Conservation (phyloP, 2,113 vertebrate genomes). For the Deroptyus accipitrinus region DNA sequence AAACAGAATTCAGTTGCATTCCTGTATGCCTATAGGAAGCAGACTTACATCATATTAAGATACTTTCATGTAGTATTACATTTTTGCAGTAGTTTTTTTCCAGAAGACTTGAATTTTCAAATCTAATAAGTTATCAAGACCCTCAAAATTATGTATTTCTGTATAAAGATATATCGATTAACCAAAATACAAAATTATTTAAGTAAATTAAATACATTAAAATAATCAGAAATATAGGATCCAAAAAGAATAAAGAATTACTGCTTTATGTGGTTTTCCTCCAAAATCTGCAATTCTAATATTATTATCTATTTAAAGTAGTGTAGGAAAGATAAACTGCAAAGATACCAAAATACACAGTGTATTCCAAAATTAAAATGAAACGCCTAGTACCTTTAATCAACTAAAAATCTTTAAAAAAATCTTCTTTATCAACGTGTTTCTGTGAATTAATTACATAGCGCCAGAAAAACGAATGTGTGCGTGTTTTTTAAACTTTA, state of each 20-base stretch:
- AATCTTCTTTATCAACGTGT: neutral
- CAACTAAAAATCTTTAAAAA: neutral
- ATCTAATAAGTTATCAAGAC: neutral
- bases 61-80: neutral
- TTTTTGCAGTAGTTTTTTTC: neutral
- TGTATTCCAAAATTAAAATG: neutral
- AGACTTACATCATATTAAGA: neutral
- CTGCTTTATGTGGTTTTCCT: neutral
- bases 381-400: neutral
- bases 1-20: neutral
- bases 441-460: neutral
- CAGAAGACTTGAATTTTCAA: neutral
- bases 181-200: neutral
- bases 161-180: neutral
- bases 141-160: neutral
- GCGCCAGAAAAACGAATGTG: neutral
- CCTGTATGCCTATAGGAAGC: neutral
- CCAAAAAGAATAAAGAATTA: neutral
- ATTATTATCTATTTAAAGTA: neutral
- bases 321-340: neutral
- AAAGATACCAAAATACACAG: neutral
- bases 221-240: neutral
- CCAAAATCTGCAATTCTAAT: neutral
- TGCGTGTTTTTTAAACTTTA: neutral
- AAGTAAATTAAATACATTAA: neutral